These are phyloP conservation scores for Haplochromis vanheusdeni DNA, from an alignment of 2,113 vertebrate genomes.

Conservation along the genomic window DNA sequence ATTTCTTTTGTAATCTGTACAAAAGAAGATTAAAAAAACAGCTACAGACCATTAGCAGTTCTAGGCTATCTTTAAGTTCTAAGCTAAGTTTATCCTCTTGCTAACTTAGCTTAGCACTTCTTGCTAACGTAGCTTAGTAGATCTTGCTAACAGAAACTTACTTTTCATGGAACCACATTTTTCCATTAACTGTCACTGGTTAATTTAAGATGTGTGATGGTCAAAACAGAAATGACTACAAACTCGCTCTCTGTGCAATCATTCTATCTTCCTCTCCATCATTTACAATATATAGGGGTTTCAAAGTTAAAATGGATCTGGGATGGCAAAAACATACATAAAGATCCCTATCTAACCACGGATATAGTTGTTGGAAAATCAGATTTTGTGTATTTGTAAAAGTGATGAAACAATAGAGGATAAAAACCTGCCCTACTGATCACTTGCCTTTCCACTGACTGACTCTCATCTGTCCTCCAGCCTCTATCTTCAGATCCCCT, in stretches of 20 bases:
- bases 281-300: background rate
- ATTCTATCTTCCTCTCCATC: background rate
- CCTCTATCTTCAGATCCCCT: conserved; percentile 27
- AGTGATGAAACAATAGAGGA: background rate
- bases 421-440: background rate
- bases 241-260: background rate
- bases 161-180: background rate
- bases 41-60: background rate
- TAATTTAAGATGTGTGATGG: background rate
- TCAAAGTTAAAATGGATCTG: background rate
- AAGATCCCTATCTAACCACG: background rate
- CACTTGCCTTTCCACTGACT: background rate
- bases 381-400: background rate
- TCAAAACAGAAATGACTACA: background rate
- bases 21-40: background rate
- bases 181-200: background rate
- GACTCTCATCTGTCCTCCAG: conserved; percentile 34
- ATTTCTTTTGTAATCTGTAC: background rate
- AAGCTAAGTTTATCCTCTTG: background rate
- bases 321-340: background rate
- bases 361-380: background rate
- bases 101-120: background rate
- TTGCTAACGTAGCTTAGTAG: background rate
- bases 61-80: background rate
- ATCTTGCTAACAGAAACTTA: background rate